phyloP scores from a whole-genome alignment of 2,888 invertebrate species.

The Melieria picta region DNA sequence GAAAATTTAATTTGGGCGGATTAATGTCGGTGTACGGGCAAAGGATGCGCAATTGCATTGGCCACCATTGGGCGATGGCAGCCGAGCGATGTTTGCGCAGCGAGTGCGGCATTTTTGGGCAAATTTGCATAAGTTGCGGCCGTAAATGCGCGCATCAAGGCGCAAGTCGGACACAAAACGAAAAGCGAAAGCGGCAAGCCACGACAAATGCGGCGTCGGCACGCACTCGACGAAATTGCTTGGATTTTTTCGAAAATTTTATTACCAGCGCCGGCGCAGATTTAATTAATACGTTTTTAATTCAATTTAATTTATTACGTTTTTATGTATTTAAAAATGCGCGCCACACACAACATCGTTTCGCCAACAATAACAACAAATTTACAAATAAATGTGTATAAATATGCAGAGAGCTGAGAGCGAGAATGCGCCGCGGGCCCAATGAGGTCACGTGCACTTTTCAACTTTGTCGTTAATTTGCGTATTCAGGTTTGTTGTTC shows the following conservation, averaged over 20 bases:
- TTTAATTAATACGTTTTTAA: conserved; percentile 49
- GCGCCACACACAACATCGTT: not conserved
- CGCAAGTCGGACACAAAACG: conserved; percentile 8
- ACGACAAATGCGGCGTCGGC: not conserved
- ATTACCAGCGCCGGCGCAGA: conserved; percentile 27
- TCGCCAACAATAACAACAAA: no score
- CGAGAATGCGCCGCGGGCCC: no score
- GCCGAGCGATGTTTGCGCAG: not conserved
- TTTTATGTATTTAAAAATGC: not conserved
- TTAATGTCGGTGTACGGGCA: conserved; percentile 30
- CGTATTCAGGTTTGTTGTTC: no score
- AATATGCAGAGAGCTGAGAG: no score
- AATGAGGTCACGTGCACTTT: no score
- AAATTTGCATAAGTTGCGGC: conserved; percentile 1
- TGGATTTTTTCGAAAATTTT: conserved; percentile 20
- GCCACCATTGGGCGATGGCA: conserved; percentile 19
- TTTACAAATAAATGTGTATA: no score
- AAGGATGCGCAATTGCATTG: conserved; percentile 28
- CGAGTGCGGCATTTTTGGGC: conserved; percentile 11
- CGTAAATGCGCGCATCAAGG: conserved; percentile 1
- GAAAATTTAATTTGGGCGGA: conserved; percentile 44
- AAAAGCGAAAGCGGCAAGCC: conserved; percentile 8
- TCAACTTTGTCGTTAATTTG: no score
- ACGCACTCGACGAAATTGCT: no score
- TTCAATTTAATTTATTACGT: conserved; percentile 38